phyloP scores from a whole-genome alignment of 2,797 vertebrate species.

The Xyrichtys novacula region DNA sequence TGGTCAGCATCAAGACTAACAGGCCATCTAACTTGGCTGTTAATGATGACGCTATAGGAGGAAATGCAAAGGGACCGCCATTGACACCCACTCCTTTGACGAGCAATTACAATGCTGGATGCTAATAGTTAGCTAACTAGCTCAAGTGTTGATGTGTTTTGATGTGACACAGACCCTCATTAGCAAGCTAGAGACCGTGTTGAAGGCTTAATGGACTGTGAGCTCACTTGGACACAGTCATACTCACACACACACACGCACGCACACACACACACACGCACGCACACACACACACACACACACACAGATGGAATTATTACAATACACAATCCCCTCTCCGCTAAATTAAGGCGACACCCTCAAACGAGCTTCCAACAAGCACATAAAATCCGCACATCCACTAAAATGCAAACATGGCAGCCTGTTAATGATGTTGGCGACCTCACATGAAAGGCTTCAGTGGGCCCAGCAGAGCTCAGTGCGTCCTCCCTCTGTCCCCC shows the following conservation, averaged over 20 bases:
- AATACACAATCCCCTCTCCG: constrained; percentile 24
- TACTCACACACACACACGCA: constrained; percentile 8
- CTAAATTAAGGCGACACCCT: constrained; percentile 3
- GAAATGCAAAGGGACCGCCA: constrained; percentile 1
- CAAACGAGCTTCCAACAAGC: neutral
- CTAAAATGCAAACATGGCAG: constrained; percentile 34
- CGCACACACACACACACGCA: constrained; percentile 3
- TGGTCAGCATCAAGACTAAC: neutral
- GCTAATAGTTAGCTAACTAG: constrained; percentile 19
- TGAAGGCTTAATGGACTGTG: constrained; percentile 39
- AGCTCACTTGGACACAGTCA: constrained; percentile 12
- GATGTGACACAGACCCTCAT: constrained; percentile 56
- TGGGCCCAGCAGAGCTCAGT: constrained; percentile 19
- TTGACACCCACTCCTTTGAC: constrained; percentile 12
- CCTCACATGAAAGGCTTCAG: constrained; percentile 46
- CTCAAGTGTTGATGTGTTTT: constrained; percentile 12
- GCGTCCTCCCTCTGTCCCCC: constrained; percentile 40
- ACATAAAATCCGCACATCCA: constrained; percentile 4
- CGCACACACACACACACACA: constrained; percentile 14
- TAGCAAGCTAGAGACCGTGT: constrained; percentile 27
- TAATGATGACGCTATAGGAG: neutral
- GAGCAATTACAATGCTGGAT: neutral
- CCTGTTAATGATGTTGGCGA: constrained; percentile 48
- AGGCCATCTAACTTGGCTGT: neutral
- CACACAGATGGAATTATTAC: constrained; percentile 7